Evolutionary conservation across 2,888 invertebrate genomes (phyloP).

Genomic region (Drosophila colorata): DNA sequence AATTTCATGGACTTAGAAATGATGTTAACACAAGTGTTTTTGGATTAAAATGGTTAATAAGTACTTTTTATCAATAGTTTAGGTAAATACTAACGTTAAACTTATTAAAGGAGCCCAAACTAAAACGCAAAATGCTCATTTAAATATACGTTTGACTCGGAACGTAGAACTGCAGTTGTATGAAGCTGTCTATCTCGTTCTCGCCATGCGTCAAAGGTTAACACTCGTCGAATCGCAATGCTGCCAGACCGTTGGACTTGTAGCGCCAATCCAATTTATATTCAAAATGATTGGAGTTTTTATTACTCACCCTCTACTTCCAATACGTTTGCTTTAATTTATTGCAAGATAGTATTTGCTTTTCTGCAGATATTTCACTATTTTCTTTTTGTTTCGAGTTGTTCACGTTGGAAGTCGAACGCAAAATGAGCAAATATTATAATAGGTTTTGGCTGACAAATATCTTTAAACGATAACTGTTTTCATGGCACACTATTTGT

Average conservation of each 20-base stretch:
- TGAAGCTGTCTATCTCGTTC: slow-evolving; percentile 15
- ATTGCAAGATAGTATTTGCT: slow-evolving; percentile 6
- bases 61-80: not conserved
- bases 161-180: slow-evolving; percentile 32
- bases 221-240: slow-evolving; percentile 12
- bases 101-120: not conserved
- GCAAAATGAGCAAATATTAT: slow-evolving; percentile 35
- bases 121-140: not conserved
- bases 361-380: slow-evolving; percentile 23
- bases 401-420: slow-evolving; percentile 38
- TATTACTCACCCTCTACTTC: slow-evolving; percentile 41
- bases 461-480: slow-evolving; percentile 3
- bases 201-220: not conserved
- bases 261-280: not conserved
- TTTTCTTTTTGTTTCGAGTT: slow-evolving; percentile 27
- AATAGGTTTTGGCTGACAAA: not conserved
- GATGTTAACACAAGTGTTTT: not conserved
- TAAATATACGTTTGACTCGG: not conserved
- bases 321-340: slow-evolving; percentile 3
- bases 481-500: slow-evolving; percentile 33
- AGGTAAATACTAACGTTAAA: rapidly evolving
- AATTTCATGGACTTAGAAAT: not conserved
- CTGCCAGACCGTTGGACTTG: not conserved
- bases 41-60: rapidly evolving
- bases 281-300: not conserved